These are phyloP conservation scores for Corticium candelabrum DNA, from an alignment of 37 sponge, comb jelly and placozoan species.

Conservation along the genomic window DNA sequence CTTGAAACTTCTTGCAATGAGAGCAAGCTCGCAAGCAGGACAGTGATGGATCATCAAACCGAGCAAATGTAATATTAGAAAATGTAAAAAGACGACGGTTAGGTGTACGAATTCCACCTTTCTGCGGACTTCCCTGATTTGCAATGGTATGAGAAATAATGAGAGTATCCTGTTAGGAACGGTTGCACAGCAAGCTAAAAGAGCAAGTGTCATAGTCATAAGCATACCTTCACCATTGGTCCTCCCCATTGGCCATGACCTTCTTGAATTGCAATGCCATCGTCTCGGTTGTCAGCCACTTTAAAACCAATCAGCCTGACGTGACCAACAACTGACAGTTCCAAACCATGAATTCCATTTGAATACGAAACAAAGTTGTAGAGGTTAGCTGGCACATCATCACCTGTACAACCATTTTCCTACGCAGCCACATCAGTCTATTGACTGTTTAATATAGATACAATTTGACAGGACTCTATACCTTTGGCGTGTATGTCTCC, in stretches of 20 bases:
- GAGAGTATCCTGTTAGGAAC: slow-evolving; percentile 33
- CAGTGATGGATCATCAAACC: slow-evolving; percentile 37
- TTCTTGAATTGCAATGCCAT: slow-evolving; percentile 74
- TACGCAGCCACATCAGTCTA: not conserved
- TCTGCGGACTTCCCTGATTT: slow-evolving; percentile 34
- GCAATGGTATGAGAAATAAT: slow-evolving; percentile 51
- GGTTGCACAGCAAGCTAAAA: not conserved
- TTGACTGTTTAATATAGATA: too few species aligned
- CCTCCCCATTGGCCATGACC: slow-evolving; percentile 61
- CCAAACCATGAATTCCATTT: slow-evolving; percentile 85
- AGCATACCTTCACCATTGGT: slow-evolving; percentile 35
- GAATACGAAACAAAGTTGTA: slow-evolving; percentile 56
- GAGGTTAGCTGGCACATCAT: slow-evolving; percentile 28
- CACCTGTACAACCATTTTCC: not conserved
- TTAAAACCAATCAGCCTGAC: slow-evolving; percentile 61
- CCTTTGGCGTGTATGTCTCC: slow-evolving; percentile 65
- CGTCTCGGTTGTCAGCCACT: slow-evolving; percentile 66
- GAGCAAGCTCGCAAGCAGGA: slow-evolving; percentile 76
- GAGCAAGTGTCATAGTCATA: not conserved
- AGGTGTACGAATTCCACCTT: slow-evolving; percentile 66
- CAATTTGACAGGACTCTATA: slow-evolving; percentile 5
- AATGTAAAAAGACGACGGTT: slow-evolving; percentile 50
- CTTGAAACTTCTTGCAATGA: slow-evolving; percentile 66
- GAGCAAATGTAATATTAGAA: slow-evolving; percentile 77
- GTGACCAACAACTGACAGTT: slow-evolving; percentile 71